phyloP scores from a whole-genome alignment of 2,888 invertebrate species.

The Bellardia bayeri region DNA sequence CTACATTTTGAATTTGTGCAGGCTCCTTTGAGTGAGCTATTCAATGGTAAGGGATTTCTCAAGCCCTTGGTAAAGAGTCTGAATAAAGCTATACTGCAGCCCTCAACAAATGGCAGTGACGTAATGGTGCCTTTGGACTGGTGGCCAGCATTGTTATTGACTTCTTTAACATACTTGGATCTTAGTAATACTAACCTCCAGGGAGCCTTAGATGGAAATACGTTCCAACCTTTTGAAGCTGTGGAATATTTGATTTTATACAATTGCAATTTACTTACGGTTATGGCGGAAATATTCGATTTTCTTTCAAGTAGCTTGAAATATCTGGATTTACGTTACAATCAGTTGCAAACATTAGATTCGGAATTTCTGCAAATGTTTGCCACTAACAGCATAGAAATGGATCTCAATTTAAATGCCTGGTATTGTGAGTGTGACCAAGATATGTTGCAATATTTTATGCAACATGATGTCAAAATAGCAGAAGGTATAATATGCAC shows the following conservation, averaged over 20 bases:
- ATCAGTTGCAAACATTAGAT: constrained; percentile 54
- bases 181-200: constrained; percentile 53
- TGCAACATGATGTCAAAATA: neutral
- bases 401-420: constrained; percentile 20
- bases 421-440: constrained; percentile 61
- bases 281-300: constrained; percentile 11
- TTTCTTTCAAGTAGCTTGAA: constrained; percentile 1
- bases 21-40: neutral
- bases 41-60: constrained; percentile 24
- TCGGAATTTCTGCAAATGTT: neutral
- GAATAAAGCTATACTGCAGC: constrained; percentile 14
- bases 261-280: constrained; percentile 41
- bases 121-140: constrained; percentile 33
- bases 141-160: constrained; percentile 32
- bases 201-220: neutral
- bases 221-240: constrained; percentile 19
- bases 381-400: neutral
- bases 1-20: constrained; percentile 50
- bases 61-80: neutral
- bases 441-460: constrained; percentile 42
- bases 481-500: constrained; percentile 26
- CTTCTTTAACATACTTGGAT: neutral
- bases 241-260: constrained; percentile 23
- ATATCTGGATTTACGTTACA: constrained; percentile 40
- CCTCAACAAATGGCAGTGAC: neutral